These are phyloP conservation scores for Podocnemis expansa DNA, from an alignment of 2,113 vertebrate species.

Conservation along the genomic window DNA sequence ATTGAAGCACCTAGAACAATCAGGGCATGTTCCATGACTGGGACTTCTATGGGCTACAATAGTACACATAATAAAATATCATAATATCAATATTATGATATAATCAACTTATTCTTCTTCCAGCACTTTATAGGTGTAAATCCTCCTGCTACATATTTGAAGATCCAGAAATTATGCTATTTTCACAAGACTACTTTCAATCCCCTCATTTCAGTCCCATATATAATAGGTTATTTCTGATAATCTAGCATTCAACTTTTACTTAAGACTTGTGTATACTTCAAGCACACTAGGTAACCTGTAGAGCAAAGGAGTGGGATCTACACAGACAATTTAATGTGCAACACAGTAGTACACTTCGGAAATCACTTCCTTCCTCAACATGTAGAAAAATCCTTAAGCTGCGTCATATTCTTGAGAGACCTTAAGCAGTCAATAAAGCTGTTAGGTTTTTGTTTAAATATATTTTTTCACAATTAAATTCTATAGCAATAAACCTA, in stretches of 20 bases:
- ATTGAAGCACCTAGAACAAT: no score
- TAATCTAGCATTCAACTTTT: neutral
- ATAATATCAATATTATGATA: neutral
- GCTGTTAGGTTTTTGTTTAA: neutral
- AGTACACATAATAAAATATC: neutral
- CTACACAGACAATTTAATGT: no score
- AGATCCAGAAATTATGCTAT: no score
- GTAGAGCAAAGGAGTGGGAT: no score
- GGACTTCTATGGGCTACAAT: neutral
- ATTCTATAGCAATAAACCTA: accelerated
- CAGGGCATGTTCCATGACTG: neutral
- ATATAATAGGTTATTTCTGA: neutral
- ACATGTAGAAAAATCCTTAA: neutral
- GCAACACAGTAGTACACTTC: no score
- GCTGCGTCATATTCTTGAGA: neutral
- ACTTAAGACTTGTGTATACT: no score
- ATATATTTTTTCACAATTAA: neutral
- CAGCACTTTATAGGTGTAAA: neutral
- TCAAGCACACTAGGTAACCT: no score
- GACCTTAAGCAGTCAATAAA: neutral
- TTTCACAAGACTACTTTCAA: neutral
- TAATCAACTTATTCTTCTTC: neutral
- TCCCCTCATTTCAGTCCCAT: neutral
- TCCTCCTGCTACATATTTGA: no score
- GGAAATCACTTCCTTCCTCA: no score